These are phyloP conservation scores for Drosophila cardini DNA, from an alignment of 1,140 invertebrate species.

Conservation along the genomic window DNA sequence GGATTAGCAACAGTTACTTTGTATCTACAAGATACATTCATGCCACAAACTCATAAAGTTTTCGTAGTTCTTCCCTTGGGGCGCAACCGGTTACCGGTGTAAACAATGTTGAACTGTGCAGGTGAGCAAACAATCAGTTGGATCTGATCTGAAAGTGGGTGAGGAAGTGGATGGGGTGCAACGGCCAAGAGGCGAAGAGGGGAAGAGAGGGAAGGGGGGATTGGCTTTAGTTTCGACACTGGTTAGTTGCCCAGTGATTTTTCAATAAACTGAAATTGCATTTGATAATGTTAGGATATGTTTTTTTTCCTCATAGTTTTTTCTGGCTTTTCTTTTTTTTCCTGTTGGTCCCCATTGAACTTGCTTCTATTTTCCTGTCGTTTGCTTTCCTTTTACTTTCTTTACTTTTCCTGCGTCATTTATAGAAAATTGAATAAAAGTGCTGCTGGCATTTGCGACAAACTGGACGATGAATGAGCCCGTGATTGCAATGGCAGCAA, in stretches of 20 bases:
- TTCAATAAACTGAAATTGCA: slow-evolving; percentile 81
- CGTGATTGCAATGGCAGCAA: slow-evolving; percentile 59
- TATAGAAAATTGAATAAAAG: slow-evolving; percentile 82
- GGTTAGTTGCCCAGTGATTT: slow-evolving; percentile 78
- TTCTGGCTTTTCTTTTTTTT: slow-evolving; percentile 53
- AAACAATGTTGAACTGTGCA: slow-evolving; percentile 14
- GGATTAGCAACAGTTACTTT: not conserved
- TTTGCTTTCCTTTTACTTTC: slow-evolving; percentile 36
- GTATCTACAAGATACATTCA: slow-evolving; percentile 5
- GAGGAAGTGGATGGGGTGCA: too few relatives aligned
- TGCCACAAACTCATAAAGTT: slow-evolving; percentile 8
- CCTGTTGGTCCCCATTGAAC: not conserved
- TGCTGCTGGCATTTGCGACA: slow-evolving; percentile 79
- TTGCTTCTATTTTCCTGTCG: slow-evolving; percentile 10
- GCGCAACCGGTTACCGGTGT: slow-evolving; percentile 22
- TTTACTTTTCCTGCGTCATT: slow-evolving; percentile 54
- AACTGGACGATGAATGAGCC: slow-evolving; percentile 75
- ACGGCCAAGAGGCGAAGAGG: too few relatives aligned
- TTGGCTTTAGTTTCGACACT: slow-evolving; percentile 50
- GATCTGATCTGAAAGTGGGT: not conserved
- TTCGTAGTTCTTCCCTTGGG: slow-evolving; percentile 21
- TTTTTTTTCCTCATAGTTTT: slow-evolving; percentile 47
- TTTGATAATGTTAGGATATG: slow-evolving; percentile 79
- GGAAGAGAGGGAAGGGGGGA: not conserved
- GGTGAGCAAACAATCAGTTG: slow-evolving; percentile 6